Evolutionary conservation across 2,113 vertebrate species (phyloP).

Genomic region (Oophaga pumilio): DNA sequence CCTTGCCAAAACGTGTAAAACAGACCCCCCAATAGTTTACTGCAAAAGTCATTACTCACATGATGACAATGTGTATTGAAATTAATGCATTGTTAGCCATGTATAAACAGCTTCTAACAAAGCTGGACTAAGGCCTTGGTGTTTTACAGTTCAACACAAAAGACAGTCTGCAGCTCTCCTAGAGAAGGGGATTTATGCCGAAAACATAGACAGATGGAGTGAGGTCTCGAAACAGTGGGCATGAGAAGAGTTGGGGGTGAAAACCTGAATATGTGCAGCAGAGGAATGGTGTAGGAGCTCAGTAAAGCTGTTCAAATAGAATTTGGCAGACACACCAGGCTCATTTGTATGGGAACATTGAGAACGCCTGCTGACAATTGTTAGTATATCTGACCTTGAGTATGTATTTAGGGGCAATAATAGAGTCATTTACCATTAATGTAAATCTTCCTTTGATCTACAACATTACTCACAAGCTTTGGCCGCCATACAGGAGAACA

Average conservation of each 20-base stretch:
- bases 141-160: slow-evolving; percentile 5
- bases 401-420: background rate
- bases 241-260: slow-evolving; percentile 12
- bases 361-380: slow-evolving; percentile 7
- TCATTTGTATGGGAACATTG: slow-evolving; percentile 29
- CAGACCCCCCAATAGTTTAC: background rate
- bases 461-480: background rate
- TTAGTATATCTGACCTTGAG: slow-evolving; percentile 41
- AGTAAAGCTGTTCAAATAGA: slow-evolving; percentile 6
- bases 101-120: slow-evolving; percentile 18
- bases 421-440: background rate
- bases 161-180: slow-evolving; percentile 26
- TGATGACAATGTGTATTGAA: slow-evolving; percentile 10
- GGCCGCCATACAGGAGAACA: background rate
- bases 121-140: background rate
- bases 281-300: background rate
- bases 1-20: background rate
- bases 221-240: slow-evolving; percentile 2
- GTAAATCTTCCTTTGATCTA: slow-evolving; percentile 25
- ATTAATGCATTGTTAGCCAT: slow-evolving; percentile 27
- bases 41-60: slow-evolving; percentile 27
- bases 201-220: slow-evolving; percentile 45
- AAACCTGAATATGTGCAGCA: slow-evolving; percentile 18
- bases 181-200: slow-evolving; percentile 34
- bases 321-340: background rate